Conservation (phyloP, 2,113 vertebrate genomes). For the Sphyrna mokarran region DNA sequence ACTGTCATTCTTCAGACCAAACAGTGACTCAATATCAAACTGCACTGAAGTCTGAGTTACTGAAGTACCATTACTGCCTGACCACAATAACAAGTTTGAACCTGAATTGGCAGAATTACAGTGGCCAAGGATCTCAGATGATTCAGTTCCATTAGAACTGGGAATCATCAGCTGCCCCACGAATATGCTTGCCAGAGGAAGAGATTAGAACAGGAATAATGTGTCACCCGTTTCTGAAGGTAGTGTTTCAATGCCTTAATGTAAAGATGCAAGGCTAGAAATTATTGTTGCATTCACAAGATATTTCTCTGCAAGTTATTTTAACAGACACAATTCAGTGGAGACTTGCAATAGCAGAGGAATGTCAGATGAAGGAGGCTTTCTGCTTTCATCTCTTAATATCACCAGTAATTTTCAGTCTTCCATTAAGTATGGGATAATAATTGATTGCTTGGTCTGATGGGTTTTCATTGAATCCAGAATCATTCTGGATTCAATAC, state of each 20-base stretch:
- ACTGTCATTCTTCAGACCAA: neutral
- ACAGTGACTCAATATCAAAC: neutral
- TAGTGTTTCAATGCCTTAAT: neutral
- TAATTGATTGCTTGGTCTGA: neutral
- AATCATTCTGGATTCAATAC: neutral
- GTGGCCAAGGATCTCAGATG: neutral
- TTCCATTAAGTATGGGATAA: neutral
- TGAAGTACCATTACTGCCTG: neutral
- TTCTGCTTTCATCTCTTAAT: neutral
- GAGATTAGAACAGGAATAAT: neutral
- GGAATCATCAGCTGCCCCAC: neutral
- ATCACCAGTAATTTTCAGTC: neutral
- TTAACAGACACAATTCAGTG: neutral
- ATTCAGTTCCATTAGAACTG: neutral
- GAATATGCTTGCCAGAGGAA: neutral
- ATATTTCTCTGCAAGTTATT: neutral
- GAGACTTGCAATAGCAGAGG: neutral
- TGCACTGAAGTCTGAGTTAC: neutral
- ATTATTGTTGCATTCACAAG: neutral
- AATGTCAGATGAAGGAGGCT: neutral
- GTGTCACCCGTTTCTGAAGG: neutral
- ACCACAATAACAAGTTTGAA: neutral
- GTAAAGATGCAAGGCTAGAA: neutral
- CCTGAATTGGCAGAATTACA: neutral
- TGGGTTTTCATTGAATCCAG: neutral